These are phyloP conservation scores for Gadus chalcogrammus DNA, from an alignment of 2,113 vertebrate species.

Conservation along the genomic window DNA sequence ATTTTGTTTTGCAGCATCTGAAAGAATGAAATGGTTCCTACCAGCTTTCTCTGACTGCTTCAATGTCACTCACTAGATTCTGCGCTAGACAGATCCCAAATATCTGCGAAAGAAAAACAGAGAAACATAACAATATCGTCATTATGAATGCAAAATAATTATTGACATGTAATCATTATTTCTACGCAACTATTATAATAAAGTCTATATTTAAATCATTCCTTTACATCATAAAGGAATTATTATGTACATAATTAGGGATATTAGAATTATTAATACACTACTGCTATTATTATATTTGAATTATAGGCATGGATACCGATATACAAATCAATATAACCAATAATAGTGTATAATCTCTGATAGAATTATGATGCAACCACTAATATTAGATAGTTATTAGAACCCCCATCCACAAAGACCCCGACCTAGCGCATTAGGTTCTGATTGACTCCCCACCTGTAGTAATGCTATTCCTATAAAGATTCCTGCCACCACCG, in stretches of 20 bases:
- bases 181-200: no score
- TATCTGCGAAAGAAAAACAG: slow-evolving; percentile 73
- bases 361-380: no score
- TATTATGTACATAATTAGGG: no score
- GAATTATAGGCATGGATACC: neutral
- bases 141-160: neutral
- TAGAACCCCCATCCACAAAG: no score
- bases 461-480: slow-evolving; percentile 96
- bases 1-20: no score
- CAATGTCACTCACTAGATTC: slow-evolving; percentile 97
- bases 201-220: no score
- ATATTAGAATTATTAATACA: neutral
- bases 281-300: neutral
- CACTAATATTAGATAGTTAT: no score
- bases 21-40: slow-evolving; percentile 59
- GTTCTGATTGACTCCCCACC: slow-evolving; percentile 64
- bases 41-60: slow-evolving; percentile 97
- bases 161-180: neutral
- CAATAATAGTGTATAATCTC: no score
- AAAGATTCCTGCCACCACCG: slow-evolving; percentile 96
- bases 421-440: no score
- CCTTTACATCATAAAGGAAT: no score
- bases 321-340: neutral
- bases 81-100: slow-evolving; percentile 98
- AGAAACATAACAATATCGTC: neutral